Conservation (phyloP, 2,113 vertebrate species). For the Hepsetus odoe region DNA sequence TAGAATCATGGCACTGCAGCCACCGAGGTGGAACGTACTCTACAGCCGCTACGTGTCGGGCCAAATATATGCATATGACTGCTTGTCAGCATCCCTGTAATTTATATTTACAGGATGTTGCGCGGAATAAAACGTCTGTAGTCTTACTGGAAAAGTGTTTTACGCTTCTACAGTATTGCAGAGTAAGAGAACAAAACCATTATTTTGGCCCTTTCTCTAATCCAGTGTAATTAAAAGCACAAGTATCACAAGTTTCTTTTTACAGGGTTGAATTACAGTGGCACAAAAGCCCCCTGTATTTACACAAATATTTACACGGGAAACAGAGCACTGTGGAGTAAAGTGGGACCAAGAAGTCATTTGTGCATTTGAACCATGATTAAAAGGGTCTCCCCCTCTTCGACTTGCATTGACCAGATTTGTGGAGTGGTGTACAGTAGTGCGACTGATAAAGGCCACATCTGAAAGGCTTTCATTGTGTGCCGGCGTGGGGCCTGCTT, state of each 20-base stretch:
- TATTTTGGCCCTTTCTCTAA: conserved; percentile 21
- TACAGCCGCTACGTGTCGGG: conserved; percentile 2
- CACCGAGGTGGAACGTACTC: conserved; percentile 11
- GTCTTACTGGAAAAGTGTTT: neutral
- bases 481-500: conserved; percentile 59
- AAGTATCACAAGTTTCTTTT: conserved; percentile 40
- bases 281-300: conserved; percentile 52
- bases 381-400: conserved; percentile 47
- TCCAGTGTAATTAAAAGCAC: conserved; percentile 54
- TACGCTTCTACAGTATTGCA: conserved; percentile 17
- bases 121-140: neutral
- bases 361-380: conserved; percentile 55
- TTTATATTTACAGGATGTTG: neutral
- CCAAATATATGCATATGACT: neutral
- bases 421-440: conserved; percentile 59
- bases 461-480: conserved; percentile 57
- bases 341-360: conserved; percentile 48
- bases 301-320: conserved; percentile 54
- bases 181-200: neutral
- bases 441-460: conserved; percentile 46
- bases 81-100: neutral
- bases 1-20: conserved; percentile 68
- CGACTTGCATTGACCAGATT: conserved; percentile 55
- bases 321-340: conserved; percentile 44
- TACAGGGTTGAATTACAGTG: conserved; percentile 25